Base-by-base conservation (phyloP, 2,888 invertebrate genomes). In the Oscheius sp. region DNA sequence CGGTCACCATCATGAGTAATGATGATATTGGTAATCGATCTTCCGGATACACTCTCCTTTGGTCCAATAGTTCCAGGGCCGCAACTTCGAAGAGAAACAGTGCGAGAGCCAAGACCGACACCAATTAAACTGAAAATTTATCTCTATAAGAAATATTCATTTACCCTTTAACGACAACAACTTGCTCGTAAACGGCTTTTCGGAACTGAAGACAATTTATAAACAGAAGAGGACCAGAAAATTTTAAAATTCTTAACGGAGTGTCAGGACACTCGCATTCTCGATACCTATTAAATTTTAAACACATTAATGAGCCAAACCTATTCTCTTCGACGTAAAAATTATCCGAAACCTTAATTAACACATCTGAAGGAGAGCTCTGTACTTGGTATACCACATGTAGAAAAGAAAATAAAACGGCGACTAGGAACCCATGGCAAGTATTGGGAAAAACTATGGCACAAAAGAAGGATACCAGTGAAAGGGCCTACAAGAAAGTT, bases 101-200 rank as follows among this genome's bases (percentile, higher is more conserved):
- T 77, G 30, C 79, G 51, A 1, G 79, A 76, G 0, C 79, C 79
- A 26, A 79, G 71, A 38, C 79, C 79, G 2, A 79, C 74, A 51
- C 77, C 77, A 38, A 77, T 77, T 9, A 77, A 36, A 32, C 75
- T 75, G 12, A 41, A 41, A 41, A 41, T 41, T 41, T 4, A 20
- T 4, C 14, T 41, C 14, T 41, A 36, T 14, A 9, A 14, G 22
- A 38, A 22, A 6, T 9, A 28, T 26, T 24, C 26, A 22, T 38
- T 28, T 33, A 75, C 73, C 74, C 77, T 51, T 77, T 77, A 9
- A 77, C 77, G n/a, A 72, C 68, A 0, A 68, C 68, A 1, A 74
- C 74, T 30, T 77, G 77, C 20, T 66, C 68, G 45, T 64, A 70
- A 5, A 77, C 41, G 36, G 74, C 74, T 30, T 36, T 49, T 57